Evolutionary conservation across 2,888 invertebrate genomes (phyloP), one percentile per base, ranked within the genome.

Genomic region (Rhagium mordax): DNA sequence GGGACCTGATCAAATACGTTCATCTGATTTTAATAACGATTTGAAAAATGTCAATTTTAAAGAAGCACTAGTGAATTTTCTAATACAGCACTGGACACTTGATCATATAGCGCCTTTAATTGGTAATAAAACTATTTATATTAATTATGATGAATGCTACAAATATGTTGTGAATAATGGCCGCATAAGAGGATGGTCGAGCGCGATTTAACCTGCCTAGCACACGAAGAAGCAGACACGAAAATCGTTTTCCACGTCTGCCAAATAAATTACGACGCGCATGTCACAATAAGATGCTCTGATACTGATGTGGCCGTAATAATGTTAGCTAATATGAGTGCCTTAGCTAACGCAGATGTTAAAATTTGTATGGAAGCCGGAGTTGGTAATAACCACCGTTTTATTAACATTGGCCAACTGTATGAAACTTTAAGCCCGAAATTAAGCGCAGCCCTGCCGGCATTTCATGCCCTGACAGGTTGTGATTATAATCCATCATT

Each of bases 381-480:
- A 51, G 65, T 67, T 21, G 81, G 81, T 16, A 82, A 82, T 71
- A 48, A 72, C 41, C 65, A 62, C 48, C 77, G 74, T 66, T 81
- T 72, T 29, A 75, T 77, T 48, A 74, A 79, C 70, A 57, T 83
- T 21, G 76, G 64, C 20, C 68, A 77, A 70, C 10, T 83, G 59
- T 69, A 81, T 74, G 65, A 74, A 70, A 74, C 64, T 29, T 66
- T 84, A 20, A 82, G 81, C n/a, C 7, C 29, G 20, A 60, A 49
- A 24, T 71, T 81, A 61, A 81, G 71, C 29, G 62, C 70, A 66
- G 77, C 78, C 29, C 62, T 84, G 71, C 82, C 83, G 21, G 76
- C 71, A 18, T 84, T 82, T 48, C 83, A 84, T 64, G 83, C 83
- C 13, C 48, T 79, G n/a, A 83, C 80, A 6, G 82, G 80, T 13